A percentile compares a stretch with the other conserved stretches of the same genome.
Evolutionary conservation across 2,797 vertebrate species (phyloP).

Genomic region (Okamejei kenojei): DNA sequence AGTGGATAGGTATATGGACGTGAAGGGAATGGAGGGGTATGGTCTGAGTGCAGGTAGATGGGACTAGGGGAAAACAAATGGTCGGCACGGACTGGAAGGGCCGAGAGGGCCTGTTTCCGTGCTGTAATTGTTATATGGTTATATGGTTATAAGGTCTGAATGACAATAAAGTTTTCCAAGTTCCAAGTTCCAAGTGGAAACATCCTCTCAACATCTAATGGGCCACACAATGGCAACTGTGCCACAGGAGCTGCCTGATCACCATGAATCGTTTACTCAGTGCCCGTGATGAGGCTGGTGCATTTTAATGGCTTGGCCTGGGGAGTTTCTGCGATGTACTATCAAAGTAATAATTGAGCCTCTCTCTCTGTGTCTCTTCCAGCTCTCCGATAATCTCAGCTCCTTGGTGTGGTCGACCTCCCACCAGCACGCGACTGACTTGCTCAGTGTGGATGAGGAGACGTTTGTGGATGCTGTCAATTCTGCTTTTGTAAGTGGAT

Average conservation of each 20-base stretch:
- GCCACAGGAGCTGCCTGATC: not conserved
- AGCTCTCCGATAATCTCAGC: constrained; percentile 86
- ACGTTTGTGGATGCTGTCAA: constrained; percentile 89
- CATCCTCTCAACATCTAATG: too few species aligned
- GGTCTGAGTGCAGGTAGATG: too few species aligned
- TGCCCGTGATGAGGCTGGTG: not conserved
- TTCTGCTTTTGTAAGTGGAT: constrained; percentile 85
- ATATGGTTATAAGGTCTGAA: too few species aligned
- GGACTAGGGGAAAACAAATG: too few species aligned
- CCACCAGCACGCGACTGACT: constrained; percentile 75
- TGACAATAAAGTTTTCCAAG: too few species aligned
- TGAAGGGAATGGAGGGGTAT: too few species aligned
- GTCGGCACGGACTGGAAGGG: too few species aligned
- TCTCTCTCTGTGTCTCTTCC: constrained; percentile 43
- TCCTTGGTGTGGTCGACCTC: constrained; percentile 96
- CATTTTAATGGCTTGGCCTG: not conserved
- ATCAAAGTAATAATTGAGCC: constrained; percentile 27
- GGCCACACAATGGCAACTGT: not conserved
- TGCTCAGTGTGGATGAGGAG: constrained; percentile 82
- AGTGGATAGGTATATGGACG: too few species aligned
- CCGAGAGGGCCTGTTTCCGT: too few species aligned
- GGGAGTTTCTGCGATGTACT: not conserved
- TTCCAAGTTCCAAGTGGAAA: too few species aligned
- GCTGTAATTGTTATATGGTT: too few species aligned
- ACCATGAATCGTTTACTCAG: too few species aligned